Evolutionary conservation across 2,888 invertebrate species (phyloP).

Genomic region (Monoplex corrugatus): DNA sequence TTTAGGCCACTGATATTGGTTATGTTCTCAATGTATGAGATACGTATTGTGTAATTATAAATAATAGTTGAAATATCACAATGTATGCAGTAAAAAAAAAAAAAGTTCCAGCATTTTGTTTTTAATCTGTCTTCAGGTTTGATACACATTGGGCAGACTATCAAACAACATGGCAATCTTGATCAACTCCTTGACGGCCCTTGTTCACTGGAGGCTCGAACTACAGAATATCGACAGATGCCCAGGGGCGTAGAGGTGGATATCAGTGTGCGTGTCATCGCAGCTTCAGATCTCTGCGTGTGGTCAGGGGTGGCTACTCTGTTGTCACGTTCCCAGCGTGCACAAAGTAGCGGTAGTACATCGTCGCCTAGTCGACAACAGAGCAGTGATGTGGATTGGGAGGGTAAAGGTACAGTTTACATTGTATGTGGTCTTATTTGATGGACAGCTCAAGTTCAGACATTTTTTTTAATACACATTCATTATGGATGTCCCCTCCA

Average conservation of each 20-base stretch:
- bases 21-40: too few relatives aligned
- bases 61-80: background rate
- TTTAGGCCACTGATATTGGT: too few relatives aligned
- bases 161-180: constrained; percentile 60
- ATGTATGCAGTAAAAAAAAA: background rate
- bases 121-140: constrained; percentile 61
- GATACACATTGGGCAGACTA: constrained; percentile 67
- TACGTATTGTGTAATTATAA: too few relatives aligned
- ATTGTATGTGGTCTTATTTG: background rate
- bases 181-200: constrained; percentile 58
- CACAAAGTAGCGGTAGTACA: constrained; percentile 39
- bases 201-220: constrained; percentile 56
- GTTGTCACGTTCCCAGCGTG: constrained; percentile 59
- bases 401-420: background rate
- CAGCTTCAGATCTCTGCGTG: constrained; percentile 56
- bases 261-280: constrained; percentile 57
- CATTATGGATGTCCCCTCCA: too few relatives aligned
- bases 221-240: constrained; percentile 60
- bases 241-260: constrained; percentile 65
- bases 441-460: background rate
- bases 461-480: too few relatives aligned
- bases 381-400: background rate
- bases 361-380: background rate
- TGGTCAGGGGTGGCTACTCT: constrained; percentile 67
- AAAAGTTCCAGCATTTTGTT: background rate